These are phyloP conservation scores for Sebastes matsubarae DNA, from an alignment of 2,797 vertebrate species.

Conservation along the genomic window DNA sequence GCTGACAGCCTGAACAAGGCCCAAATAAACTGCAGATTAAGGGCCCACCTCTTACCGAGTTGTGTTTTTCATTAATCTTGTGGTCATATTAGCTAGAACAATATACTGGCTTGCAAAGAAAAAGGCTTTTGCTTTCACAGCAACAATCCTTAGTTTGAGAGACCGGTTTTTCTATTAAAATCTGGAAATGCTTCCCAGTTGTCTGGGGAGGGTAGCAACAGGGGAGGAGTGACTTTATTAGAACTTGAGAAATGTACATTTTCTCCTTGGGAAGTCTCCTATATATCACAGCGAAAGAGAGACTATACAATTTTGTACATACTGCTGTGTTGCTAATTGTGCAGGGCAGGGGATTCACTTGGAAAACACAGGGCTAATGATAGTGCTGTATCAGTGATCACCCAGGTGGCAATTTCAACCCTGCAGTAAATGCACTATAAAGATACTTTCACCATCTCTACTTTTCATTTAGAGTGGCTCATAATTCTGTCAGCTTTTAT, in stretches of 20 bases:
- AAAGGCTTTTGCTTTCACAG: not conserved
- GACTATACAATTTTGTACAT: not conserved
- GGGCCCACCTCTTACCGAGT: not conserved
- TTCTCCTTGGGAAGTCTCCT: not conserved
- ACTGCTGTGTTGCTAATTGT: constrained; percentile 51
- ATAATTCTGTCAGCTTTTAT: constrained; percentile 60
- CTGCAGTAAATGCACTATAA: constrained; percentile 44
- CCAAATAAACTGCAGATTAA: not conserved
- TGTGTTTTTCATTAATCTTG: not conserved
- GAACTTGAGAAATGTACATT: constrained; percentile 24
- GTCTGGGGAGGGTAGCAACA: constrained; percentile 7
- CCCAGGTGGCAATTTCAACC: constrained; percentile 25
- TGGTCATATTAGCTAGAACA: not conserved
- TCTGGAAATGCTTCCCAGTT: not conserved
- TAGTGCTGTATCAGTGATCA: constrained; percentile 30
- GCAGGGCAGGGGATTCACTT: constrained; percentile 19
- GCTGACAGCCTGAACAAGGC: too few species aligned
- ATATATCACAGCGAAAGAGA: constrained; percentile 7
- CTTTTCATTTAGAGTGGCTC: constrained; percentile 60
- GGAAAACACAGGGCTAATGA: constrained; percentile 45
- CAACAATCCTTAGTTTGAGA: not conserved
- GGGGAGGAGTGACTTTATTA: constrained; percentile 31
- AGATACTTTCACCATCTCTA: constrained; percentile 44
- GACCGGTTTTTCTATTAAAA: not conserved
- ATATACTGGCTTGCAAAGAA: not conserved